A percentile compares a stretch with the other conserved stretches of the same genome.
These are phyloP conservation scores for Tetranychus piercei DNA, from an alignment of 2,888 invertebrate species.

Conservation along the genomic window DNA sequence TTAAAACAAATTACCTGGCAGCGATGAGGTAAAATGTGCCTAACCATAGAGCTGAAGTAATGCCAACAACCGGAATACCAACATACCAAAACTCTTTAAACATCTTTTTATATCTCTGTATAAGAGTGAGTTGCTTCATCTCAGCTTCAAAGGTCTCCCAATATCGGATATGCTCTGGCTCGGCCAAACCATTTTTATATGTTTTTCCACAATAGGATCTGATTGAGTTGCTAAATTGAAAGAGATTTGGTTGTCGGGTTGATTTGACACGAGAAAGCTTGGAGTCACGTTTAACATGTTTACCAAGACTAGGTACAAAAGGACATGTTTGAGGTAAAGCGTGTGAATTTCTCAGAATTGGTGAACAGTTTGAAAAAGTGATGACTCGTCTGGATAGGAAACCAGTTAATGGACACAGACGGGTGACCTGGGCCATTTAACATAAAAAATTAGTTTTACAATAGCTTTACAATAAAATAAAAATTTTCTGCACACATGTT, in stretches of 20 bases:
- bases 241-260: too few species aligned
- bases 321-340: too few species aligned
- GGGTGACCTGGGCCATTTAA: not conserved
- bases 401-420: not conserved
- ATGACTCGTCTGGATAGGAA: not conserved
- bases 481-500: not conserved
- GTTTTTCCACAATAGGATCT: not conserved
- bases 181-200: not conserved
- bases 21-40: constrained; percentile 67
- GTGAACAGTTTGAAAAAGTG: not conserved
- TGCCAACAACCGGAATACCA: constrained; percentile 71
- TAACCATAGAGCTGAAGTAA: constrained; percentile 73
- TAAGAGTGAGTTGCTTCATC: constrained; percentile 41
- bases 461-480: not conserved
- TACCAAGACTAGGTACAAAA: too few species aligned
- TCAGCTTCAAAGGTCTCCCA: constrained; percentile 7
- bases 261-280: too few species aligned
- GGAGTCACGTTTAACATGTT: too few species aligned
- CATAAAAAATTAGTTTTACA: too few species aligned
- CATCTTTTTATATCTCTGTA: constrained; percentile 70
- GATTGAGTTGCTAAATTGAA: not conserved
- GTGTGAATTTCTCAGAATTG: not conserved
- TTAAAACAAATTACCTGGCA: constrained; percentile 46
- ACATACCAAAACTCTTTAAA: constrained; percentile 94
- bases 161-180: not conserved